phyloP scores from a whole-genome alignment of 2,888 invertebrate genomes.

The Spisula subtruncata region DNA sequence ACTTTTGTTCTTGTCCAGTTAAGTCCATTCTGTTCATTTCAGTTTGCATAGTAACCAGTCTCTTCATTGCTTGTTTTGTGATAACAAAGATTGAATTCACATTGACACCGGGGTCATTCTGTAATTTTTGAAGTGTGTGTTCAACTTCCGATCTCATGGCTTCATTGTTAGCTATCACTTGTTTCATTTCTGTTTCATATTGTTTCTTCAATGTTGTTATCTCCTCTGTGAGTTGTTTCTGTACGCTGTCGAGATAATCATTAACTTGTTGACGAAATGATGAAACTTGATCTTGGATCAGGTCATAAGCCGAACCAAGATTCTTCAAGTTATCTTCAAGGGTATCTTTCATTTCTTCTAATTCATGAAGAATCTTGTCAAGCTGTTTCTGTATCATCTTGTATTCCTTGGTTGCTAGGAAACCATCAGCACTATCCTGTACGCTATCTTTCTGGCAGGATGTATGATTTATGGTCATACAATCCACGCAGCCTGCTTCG shows the following conservation, averaged over 20 bases:
- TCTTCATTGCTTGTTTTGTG: background rate
- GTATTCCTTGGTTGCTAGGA: background rate
- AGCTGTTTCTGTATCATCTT: background rate
- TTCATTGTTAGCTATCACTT: background rate
- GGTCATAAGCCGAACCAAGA: background rate
- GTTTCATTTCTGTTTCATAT: conserved; percentile 40
- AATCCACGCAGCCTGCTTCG: conserved; percentile 24
- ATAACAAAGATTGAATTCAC: background rate
- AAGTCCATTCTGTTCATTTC: too few species aligned
- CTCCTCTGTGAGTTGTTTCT: background rate
- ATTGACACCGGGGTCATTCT: background rate
- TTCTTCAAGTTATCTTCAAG: background rate
- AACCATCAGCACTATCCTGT: background rate
- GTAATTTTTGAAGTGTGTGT: background rate
- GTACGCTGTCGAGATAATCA: background rate
- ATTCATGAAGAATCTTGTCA: background rate
- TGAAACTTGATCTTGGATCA: background rate
- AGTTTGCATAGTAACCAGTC: background rate
- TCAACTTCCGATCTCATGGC: background rate
- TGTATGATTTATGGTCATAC: conserved; percentile 13
- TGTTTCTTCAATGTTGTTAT: conserved; percentile 44
- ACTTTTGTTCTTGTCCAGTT: background rate
- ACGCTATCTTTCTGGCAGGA: background rate
- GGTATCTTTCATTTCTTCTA: background rate
- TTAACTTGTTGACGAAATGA: conserved; percentile 5